Base-by-base conservation (phyloP, 2,797 vertebrate species). In the Vultur gryphus region DNA sequence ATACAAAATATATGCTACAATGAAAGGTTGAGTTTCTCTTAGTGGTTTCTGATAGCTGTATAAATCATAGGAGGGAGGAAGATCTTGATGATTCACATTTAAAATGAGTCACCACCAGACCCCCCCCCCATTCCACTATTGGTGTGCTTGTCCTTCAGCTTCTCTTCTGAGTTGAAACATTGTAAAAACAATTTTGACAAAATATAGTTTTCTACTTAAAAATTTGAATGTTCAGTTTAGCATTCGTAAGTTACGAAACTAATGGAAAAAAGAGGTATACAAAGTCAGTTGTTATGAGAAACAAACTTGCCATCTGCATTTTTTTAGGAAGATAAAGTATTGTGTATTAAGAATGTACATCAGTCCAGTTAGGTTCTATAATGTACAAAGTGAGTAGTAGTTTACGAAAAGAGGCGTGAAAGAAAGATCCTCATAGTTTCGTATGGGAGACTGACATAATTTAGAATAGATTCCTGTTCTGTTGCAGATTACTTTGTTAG, bases 31-130 rank as follows among this genome's bases (percentile, higher is more conserved):
- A 54, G 23, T 87, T 89, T 94, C 48, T 93, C 41, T 77, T 83
- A 49, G 51, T 80, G 59, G 16, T 94, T 95, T 80, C 37, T 89
- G 51, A 73, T 84, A 86, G 37, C 58, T 93, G 48, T 77, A 37
- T 95, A 94, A 95, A 69, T 86, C 72, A 82, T 31, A 86, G 92
- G 48, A 97, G 33, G 39, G 54, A 92, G 44, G 64, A 62, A 66
- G 78, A 61, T 65, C 39, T 46, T 71, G 49, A 77, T 95, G 65
- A 97, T 86, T 94, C 66, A 31, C 39, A 77, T 67, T 85, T 91
- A 33, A 97, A 95, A 95, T 85, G 26, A 73, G 23, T 82, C 95
- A 8, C 39, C 29, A 71, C 39, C 39, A 70, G 52, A 52, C 13
- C 13, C 15, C 7, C 12, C 35, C 26, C 44, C 4, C 16, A 23